A percentile compares a stretch with the other conserved stretches of the same genome.
Evolutionary conservation across 2,888 invertebrate species (phyloP).

Genomic region (Stenotaenia linearis): DNA sequence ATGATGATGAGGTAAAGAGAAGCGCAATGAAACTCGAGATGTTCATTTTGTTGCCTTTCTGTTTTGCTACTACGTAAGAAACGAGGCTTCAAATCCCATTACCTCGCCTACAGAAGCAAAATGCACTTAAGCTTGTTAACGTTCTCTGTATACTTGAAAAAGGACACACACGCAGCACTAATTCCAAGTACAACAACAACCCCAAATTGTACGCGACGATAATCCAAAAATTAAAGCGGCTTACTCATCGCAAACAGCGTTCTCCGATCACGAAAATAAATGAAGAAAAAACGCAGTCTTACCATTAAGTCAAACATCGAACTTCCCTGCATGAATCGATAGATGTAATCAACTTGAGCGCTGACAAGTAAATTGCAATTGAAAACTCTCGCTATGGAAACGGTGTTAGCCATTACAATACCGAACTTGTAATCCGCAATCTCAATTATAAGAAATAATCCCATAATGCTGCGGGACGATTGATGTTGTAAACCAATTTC

Average conservation of each 20-base stretch:
- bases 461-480: no score
- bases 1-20: not conserved
- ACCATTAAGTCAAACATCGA: not conserved
- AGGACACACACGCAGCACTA: not conserved
- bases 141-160: conserved; percentile 10
- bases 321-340: not conserved
- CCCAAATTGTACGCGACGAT: not conserved
- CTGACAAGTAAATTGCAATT: not conserved
- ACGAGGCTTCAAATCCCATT: conserved; percentile 11
- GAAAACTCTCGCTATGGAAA: not conserved
- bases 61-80: not conserved
- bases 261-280: no score
- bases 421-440: not conserved
- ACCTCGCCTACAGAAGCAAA: not conserved
- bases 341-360: not conserved
- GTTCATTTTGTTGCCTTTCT: not conserved
- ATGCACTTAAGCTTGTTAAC: conserved; percentile 19
- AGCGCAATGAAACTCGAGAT: conserved; percentile 4
- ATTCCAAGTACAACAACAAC: conserved; percentile 5
- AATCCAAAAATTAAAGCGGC: not conserved
- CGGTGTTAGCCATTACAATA: not conserved
- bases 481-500: no score
- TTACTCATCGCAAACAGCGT: not conserved
- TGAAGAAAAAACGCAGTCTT: not conserved
- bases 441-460: no score